Evolutionary conservation across 2,113 vertebrate genomes (phyloP).

Genomic region (Scytalopus superciliaris): DNA sequence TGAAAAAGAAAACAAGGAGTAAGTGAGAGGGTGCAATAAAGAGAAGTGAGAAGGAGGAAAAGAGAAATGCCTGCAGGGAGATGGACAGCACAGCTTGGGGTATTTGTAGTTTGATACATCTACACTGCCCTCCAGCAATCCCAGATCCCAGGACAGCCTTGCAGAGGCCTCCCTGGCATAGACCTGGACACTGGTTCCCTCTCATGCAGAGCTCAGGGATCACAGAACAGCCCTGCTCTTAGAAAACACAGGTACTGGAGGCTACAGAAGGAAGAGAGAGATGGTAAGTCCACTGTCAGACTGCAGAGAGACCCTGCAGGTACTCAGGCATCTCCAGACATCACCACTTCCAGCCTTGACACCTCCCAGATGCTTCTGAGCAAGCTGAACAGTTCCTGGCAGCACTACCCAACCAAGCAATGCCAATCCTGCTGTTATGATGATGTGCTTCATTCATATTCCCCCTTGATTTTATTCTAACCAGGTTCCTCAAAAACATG

Average conservation of each 20-base stretch:
- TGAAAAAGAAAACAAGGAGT: not conserved
- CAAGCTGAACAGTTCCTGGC: not conserved
- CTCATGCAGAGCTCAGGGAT: not conserved
- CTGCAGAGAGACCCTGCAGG: not conserved
- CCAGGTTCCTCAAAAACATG: not conserved
- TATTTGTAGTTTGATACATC: not conserved
- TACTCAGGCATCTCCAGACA: not conserved
- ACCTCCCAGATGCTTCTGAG: not conserved
- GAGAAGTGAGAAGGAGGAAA: not conserved
- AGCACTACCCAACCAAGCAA: not conserved
- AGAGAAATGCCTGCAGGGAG: not conserved
- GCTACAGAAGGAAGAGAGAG: not conserved
- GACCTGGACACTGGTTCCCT: not conserved
- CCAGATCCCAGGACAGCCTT: not conserved
- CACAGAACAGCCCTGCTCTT: not conserved
- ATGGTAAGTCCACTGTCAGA: not conserved
- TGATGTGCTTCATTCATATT: not conserved
- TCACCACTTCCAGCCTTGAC: not conserved
- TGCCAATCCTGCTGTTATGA: not conserved
- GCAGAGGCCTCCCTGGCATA: not conserved
- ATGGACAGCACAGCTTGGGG: not conserved
- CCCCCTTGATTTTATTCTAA: not conserved
- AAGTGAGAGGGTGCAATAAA: not conserved
- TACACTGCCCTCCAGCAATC: not conserved
- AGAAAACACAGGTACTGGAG: not conserved